Conservation (phyloP, 1,140 invertebrate species). For the Tetragonula clypearis region DNA sequence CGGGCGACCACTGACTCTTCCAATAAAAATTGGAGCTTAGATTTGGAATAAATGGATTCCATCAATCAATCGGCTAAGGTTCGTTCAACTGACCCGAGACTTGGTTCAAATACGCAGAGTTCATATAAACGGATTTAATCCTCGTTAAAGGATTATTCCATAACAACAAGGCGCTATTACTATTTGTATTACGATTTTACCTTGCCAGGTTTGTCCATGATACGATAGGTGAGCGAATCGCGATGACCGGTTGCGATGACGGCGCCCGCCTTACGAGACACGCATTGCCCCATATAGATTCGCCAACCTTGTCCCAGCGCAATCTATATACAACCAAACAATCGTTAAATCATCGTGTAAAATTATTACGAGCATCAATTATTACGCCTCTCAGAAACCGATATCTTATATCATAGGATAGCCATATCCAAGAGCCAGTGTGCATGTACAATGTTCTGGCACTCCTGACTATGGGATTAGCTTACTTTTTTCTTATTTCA, state of each 20-base stretch:
- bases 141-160: neutral
- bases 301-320: constrained; percentile 73
- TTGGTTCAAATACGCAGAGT: no score
- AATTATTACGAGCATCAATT: neutral
- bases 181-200: constrained; percentile 46
- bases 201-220: constrained; percentile 80
- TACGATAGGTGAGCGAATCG: constrained; percentile 79
- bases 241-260: constrained; percentile 80
- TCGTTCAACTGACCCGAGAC: no score
- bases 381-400: neutral
- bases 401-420: neutral
- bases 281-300: constrained; percentile 82
- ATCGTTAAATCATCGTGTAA: neutral
- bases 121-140: neutral
- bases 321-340: constrained; percentile 30
- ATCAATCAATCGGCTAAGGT: no score
- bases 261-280: constrained; percentile 81
- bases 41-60: no score
- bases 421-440: no score
- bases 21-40: no score
- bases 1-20: no score
- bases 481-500: no score
- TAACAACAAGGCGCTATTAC: no score
- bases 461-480: no score
- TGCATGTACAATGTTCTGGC: no score